Evolutionary conservation across 35 echinoderm and acorn worm species (phyloP).

Genomic region (Lytechinus variegatus): DNA sequence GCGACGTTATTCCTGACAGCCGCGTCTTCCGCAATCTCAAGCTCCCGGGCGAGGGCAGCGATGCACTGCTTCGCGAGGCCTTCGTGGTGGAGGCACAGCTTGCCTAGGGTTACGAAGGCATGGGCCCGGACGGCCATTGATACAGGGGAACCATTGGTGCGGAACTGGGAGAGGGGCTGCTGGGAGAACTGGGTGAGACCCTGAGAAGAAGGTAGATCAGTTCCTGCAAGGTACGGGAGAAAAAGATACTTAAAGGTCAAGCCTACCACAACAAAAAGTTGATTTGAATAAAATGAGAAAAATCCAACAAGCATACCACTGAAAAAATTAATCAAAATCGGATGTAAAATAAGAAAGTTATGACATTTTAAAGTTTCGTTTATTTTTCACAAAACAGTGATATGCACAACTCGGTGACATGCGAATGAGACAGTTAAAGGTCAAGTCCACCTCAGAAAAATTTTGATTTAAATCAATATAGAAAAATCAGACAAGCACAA

Average conservation of each 20-base stretch:
- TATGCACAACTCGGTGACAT: no score
- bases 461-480: no score
- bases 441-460: no score
- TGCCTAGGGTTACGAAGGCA: slow-evolving; percentile 88
- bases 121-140: slow-evolving; percentile 83
- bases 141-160: slow-evolving; percentile 48
- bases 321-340: no score
- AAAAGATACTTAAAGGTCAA: not conserved
- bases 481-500: no score
- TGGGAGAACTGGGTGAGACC: slow-evolving; percentile 59
- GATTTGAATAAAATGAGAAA: no score
- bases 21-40: slow-evolving; percentile 76
- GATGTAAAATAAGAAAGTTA: no score
- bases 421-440: no score
- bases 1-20: slow-evolving; percentile 89
- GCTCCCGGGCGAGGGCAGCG: slow-evolving; percentile 83
- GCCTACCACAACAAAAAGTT: no score
- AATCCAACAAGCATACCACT: no score
- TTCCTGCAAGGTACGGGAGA: not conserved
- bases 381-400: no score
- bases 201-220: slow-evolving; percentile 65
- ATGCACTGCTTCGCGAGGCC: slow-evolving; percentile 88
- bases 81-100: slow-evolving; percentile 92
- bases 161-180: slow-evolving; percentile 86
- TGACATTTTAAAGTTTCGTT: no score